These are phyloP conservation scores for Aplochiton taeniatus DNA, from an alignment of 2,797 vertebrate species.

Conservation along the genomic window DNA sequence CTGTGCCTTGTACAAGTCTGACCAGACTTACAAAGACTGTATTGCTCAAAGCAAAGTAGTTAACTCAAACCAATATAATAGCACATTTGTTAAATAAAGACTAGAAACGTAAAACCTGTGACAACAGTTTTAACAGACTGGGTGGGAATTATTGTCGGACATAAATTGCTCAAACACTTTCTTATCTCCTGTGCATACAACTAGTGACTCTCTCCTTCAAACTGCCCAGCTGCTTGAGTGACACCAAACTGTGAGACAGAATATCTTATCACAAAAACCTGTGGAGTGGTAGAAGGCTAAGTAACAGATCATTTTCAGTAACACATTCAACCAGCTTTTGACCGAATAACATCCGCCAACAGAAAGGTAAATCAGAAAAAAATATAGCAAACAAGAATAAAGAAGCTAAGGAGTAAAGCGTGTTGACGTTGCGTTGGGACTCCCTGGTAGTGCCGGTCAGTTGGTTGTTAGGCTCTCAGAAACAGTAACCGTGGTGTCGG, in stretches of 20 bases:
- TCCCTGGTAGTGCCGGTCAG: constrained; percentile 56
- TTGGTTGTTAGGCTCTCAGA: constrained; percentile 31
- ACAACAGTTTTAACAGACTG: no score
- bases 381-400: constrained; percentile 20
- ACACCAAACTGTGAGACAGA: not conserved
- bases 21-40: no score
- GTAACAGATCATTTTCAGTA: constrained; percentile 39
- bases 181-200: no score
- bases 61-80: no score
- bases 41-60: no score
- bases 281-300: constrained; percentile 19
- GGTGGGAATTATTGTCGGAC: no score
- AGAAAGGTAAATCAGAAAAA: constrained; percentile 22
- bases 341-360: constrained; percentile 20
- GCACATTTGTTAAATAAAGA: no score
- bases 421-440: constrained; percentile 26
- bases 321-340: constrained; percentile 27
- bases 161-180: no score
- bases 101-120: no score
- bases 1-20: no score
- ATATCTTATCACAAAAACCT: not conserved
- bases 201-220: no score
- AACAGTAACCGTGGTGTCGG: constrained; percentile 34
- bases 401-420: constrained; percentile 26
- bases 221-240: not conserved